A percentile compares a stretch with the other conserved stretches of the same genome.
These are phyloP conservation scores for Callinectes sapidus DNA, from an alignment of 2,888 invertebrate genomes.

Conservation along the genomic window DNA sequence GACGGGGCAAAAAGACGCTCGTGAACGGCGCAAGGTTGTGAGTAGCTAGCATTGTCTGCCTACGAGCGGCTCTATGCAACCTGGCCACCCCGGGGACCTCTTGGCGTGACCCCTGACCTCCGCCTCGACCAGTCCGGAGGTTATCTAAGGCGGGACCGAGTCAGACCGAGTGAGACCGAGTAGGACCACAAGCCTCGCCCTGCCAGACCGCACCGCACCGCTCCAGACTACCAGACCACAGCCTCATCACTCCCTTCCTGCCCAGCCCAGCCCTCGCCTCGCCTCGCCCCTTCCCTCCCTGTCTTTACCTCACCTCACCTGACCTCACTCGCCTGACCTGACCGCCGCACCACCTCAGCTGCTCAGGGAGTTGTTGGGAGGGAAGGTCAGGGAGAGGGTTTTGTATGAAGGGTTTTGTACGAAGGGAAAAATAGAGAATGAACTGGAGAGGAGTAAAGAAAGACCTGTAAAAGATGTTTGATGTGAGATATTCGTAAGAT, in stretches of 20 bases:
- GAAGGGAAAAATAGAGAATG: not conserved
- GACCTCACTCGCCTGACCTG: conserved; percentile 10
- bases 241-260: not conserved
- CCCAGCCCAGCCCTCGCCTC: not conserved
- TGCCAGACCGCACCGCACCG: not conserved
- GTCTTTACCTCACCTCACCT: conserved; percentile 9
- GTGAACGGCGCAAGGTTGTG: not conserved
- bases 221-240: not conserved
- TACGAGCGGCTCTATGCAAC: not conserved
- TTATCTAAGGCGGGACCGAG: conserved; percentile 19
- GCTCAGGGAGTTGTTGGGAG: not conserved
- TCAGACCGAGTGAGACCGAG: no score
- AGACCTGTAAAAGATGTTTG: not conserved
- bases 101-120: conserved; percentile 1
- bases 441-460: not conserved
- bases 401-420: not conserved
- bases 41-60: not conserved
- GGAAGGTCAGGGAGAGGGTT: not conserved
- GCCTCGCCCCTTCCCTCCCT: not conserved
- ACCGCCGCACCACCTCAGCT: not conserved
- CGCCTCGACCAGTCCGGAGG: conserved; percentile 31
- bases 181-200: not conserved
- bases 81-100: conserved; percentile 22
- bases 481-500: not conserved
- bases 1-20: not conserved